A percentile compares a stretch with the other conserved stretches of the same genome.
phyloP scores from a whole-genome alignment of 2,113 vertebrate species.

The Alosa alosa region DNA sequence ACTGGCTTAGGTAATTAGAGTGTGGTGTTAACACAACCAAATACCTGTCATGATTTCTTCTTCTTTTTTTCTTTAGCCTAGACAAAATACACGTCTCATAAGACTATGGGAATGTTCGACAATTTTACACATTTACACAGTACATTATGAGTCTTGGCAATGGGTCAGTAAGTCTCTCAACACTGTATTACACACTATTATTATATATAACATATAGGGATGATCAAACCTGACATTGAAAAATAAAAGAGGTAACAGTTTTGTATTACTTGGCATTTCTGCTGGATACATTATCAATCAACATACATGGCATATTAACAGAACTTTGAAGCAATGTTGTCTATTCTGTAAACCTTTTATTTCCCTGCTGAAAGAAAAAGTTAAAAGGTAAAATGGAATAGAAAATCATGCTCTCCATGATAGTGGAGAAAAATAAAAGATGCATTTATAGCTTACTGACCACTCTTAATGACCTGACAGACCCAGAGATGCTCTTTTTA shows the following conservation, averaged over 20 bases:
- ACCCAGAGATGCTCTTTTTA: not conserved
- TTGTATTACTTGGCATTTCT: not conserved
- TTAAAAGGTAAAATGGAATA: not conserved
- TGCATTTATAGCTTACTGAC: not conserved
- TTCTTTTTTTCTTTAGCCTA: not conserved
- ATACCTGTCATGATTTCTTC: not conserved
- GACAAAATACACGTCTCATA: not conserved
- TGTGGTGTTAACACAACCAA: conserved; percentile 4
- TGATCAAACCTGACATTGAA: not conserved
- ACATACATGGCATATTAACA: not conserved
- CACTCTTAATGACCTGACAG: not conserved
- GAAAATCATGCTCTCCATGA: not conserved
- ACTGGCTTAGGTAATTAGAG: not conserved
- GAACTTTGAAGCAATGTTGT: not conserved
- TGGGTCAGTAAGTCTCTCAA: not conserved
- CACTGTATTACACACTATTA: not conserved
- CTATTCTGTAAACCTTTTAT: no score
- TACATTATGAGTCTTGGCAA: not conserved
- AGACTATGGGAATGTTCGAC: not conserved
- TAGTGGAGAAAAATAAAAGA: no score
- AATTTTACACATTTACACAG: not conserved
- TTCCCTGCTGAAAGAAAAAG: not conserved
- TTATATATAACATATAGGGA: not conserved
- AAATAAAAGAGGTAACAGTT: not conserved
- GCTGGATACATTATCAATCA: not conserved